Evolutionary conservation across 1,140 invertebrate genomes (phyloP).

Genomic region (Penaeus chinensis): DNA sequence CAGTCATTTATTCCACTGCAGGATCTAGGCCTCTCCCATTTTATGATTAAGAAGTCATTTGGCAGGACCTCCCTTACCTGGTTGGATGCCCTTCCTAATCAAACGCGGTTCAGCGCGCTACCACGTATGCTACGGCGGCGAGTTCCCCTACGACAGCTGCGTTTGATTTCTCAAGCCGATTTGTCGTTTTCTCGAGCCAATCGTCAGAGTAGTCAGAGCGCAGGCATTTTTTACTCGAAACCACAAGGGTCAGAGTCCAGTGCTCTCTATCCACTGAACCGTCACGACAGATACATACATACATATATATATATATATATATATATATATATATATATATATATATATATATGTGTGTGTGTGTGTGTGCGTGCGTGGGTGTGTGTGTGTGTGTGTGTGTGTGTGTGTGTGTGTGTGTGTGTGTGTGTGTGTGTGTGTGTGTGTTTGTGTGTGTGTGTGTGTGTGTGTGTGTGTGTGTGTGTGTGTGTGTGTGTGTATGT

Average conservation of each 20-base stretch:
- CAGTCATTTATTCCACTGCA: background rate
- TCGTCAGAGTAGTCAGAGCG: too few relatives aligned
- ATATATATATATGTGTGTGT: constrained; percentile 5
- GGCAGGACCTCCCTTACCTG: too few relatives aligned
- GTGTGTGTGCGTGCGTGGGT: background rate
- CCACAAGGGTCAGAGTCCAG: too few relatives aligned
- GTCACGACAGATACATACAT: background rate
- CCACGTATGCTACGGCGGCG: too few relatives aligned
- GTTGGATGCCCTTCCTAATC: too few relatives aligned
- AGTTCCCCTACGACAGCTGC: too few relatives aligned
- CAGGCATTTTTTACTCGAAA: background rate
- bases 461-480: background rate
- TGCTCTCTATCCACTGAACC: too few relatives aligned
- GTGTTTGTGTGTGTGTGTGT: background rate
- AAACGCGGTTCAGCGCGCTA: too few relatives aligned
- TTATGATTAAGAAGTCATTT: background rate
- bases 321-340: constrained; percentile 19
- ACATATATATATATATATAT: constrained; percentile 11
- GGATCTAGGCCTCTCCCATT: background rate
- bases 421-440: background rate
- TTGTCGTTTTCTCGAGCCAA: too few relatives aligned
- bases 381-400: background rate
- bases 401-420: background rate
- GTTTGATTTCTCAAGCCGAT: background rate
- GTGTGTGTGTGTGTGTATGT: background rate